Percentiles rank a stretch among this genome's conserved stretches.
Conservation (phyloP, 2,113 vertebrate species). For the Rhinoderma darwinii region DNA sequence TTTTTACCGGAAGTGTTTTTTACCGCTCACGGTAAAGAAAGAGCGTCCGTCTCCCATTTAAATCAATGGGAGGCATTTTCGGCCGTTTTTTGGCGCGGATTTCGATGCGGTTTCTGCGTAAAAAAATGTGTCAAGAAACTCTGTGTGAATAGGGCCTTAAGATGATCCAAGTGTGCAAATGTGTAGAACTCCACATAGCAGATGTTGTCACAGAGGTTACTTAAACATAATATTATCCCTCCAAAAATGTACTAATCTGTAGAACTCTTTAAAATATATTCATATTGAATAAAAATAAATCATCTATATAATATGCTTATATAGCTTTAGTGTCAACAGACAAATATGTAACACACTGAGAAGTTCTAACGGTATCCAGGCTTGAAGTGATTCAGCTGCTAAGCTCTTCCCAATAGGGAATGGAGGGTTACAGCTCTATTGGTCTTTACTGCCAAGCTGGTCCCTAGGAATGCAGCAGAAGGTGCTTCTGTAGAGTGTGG, state of each 20-base stretch:
- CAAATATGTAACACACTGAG: background rate
- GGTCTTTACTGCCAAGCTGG: conserved; percentile 14
- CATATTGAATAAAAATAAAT: background rate
- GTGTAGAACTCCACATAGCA: background rate
- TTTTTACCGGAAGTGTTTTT: too few species aligned
- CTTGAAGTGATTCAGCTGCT: conserved; percentile 31
- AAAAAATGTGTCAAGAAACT: too few species aligned
- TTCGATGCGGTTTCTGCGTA: too few species aligned
- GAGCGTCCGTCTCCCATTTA: too few species aligned
- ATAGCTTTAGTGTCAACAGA: background rate
- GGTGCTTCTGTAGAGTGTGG: background rate
- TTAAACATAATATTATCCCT: background rate
- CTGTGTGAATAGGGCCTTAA: too few species aligned
- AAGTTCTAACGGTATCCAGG: background rate
- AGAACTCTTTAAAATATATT: background rate
- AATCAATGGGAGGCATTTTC: too few species aligned
- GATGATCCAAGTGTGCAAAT: background rate
- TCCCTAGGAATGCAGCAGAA: conserved; percentile 26
- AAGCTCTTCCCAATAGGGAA: conserved; percentile 23
- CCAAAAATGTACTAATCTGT: background rate
- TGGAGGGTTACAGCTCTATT: conserved; percentile 16
- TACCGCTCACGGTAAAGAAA: too few species aligned
- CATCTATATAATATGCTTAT: background rate
- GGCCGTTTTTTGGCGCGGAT: too few species aligned
- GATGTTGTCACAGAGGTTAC: background rate